Conservation (phyloP, 2,113 vertebrate species). For the Pygathrix nemaeus region DNA sequence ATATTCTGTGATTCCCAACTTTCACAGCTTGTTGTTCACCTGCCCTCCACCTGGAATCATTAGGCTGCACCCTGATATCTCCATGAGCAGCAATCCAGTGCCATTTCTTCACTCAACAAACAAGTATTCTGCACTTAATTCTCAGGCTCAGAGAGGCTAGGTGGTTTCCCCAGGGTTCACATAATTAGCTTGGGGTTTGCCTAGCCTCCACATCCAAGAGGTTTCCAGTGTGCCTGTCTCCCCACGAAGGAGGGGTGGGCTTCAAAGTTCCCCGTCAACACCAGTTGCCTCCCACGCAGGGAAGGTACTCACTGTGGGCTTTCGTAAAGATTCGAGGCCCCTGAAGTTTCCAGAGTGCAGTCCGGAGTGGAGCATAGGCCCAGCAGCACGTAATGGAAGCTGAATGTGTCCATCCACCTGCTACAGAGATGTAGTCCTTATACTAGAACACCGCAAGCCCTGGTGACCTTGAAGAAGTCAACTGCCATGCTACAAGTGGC, state of each 20-base stretch:
- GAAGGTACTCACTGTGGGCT: background rate
- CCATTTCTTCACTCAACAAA: background rate
- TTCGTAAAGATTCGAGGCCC: background rate
- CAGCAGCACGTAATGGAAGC: accelerated
- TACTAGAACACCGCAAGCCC: too few relatives aligned
- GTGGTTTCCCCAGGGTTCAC: background rate
- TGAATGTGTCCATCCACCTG: accelerated
- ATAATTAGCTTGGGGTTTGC: background rate
- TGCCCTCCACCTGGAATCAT: background rate
- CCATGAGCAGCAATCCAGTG: background rate
- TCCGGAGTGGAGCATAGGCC: background rate
- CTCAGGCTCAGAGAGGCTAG: background rate
- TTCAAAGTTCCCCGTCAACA: background rate
- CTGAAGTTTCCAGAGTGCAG: background rate
- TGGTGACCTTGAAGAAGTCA: background rate
- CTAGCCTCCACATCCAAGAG: background rate
- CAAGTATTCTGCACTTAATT: background rate
- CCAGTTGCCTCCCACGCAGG: accelerated
- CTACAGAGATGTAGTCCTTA: background rate
- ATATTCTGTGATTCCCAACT: background rate
- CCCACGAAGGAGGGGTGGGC: background rate
- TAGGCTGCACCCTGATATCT: background rate
- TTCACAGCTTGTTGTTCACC: background rate
- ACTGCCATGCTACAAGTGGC: accelerated
- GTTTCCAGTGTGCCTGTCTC: background rate